phyloP scores from a whole-genome alignment of 2,888 invertebrate species.

The Eupithecia inturbata region DNA sequence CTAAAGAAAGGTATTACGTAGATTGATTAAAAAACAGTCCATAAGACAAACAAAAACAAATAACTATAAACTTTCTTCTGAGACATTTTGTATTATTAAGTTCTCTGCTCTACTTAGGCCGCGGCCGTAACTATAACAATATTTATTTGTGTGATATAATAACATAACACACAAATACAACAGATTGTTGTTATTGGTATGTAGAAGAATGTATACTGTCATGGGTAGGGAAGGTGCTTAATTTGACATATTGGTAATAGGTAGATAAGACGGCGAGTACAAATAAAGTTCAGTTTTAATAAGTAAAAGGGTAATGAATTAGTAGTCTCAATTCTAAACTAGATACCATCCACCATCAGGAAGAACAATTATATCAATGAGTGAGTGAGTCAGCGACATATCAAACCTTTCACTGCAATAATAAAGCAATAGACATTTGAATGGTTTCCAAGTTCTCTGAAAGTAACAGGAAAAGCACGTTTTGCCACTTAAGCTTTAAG shows the following conservation, averaged over 20 bases:
- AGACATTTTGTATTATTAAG: conserved; percentile 3
- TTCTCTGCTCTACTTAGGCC: not conserved
- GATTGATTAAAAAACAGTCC: not conserved
- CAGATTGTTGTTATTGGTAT: not conserved
- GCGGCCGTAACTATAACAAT: not conserved
- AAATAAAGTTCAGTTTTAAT: not conserved
- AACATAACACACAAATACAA: not conserved
- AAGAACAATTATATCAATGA: too few relatives aligned
- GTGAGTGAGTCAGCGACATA: too few relatives aligned
- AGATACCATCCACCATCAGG: too few relatives aligned
- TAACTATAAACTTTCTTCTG: not conserved
- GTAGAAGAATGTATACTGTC: not conserved
- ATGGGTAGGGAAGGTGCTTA: not conserved
- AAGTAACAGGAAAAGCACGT: conserved; percentile 30
- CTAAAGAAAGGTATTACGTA: not conserved
- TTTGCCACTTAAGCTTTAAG: conserved; percentile 29
- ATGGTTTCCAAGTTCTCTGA: conserved; percentile 18
- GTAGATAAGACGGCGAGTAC: not conserved
- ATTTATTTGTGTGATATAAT: not conserved
- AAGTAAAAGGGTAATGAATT: too few relatives aligned
- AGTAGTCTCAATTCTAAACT: too few relatives aligned
- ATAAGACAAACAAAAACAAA: not conserved
- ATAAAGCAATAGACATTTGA: conserved; percentile 6
- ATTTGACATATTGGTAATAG: not conserved
- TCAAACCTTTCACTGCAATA: not conserved